Evolutionary conservation across 2,888 invertebrate species (phyloP), one percentile per base, ranked within the genome.

Genomic region (Drosophila aldrichi): DNA sequence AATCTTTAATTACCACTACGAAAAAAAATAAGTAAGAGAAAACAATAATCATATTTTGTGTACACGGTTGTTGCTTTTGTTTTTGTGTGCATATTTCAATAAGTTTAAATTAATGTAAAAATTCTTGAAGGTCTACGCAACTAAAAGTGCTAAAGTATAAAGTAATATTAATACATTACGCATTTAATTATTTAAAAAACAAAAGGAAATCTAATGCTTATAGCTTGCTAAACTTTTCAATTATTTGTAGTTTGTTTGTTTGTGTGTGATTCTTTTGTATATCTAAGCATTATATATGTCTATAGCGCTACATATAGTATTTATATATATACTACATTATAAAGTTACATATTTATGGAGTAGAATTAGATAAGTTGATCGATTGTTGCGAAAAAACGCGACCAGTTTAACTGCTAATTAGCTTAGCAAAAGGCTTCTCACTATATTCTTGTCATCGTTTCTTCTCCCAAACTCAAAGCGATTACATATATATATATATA

Each of bases 331-430:
- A 54, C 44, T 66, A 65, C 36, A 44, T 29, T 71, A 48, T 63
- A 44, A 29, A 57, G 43, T 40, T 64, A 36, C 25, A 68, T 60
- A 62, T 70, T 60, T 69, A 69, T 71, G 58, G 68, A 62, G 51
- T 73, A 76, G 65, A 55, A 58, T 70, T 70, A 70, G 60, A 74
- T 61, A 84, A 71, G 71, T 76, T 72, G 65, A 61, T 71, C 46
- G 60, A 55, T 77, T 75, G 72, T 56, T 70, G 41, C 69, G 74
- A 81, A 29, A 55, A 48, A 38, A 73, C 74, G 59, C 76, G 80
- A 71, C 73, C 61, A 70, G 20, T 71, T 70, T 66, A 75, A 63
- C 78, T 75, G 81, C 66, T 81, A 69, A 83, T 71, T 75, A 65
- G 64, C 69, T 65, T 72, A 68, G 65, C 70, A 69, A 59, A 72